Evolutionary conservation across 2,113 vertebrate species (phyloP), one percentile per base, ranked within the genome.

Genomic region (Heterochromis multidens): DNA sequence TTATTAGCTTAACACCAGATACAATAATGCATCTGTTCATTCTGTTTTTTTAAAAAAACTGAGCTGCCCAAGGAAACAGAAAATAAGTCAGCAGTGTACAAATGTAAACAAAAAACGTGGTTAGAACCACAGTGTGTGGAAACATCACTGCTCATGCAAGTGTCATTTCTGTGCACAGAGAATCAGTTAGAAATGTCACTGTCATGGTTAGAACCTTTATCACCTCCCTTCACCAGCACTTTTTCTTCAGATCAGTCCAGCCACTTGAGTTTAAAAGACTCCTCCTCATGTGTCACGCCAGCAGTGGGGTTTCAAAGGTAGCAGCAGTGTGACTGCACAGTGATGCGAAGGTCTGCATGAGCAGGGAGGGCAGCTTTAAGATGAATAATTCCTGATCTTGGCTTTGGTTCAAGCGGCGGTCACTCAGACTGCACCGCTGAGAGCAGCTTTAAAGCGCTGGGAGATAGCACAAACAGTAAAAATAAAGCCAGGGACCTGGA

Each of bases 331-430:
- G 65, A 40, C 29, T n/a, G 31, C 31, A 13, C 76, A 25, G 10
- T 35, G 43, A 17, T 3, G 13, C 35, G 25, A 31, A 7, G 76
- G 77, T 77, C 49, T 59, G 63, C 58, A 4, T 31, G 59, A 84
- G 63, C 29, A 57, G 49, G 17, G 77, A 33, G 40, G 63, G 33
- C 2, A n/a, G 85, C 58, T n/a, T 65, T 46, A 77, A 61, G 35
- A 89, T 87, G 81, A 84, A 86, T 80, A 77, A 92, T 84, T 88
- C 83, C 85, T 58, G 19, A 77, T 87, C 59, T 63, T 87, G 79
- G 81, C 84, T 81, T 62, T 37, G 70, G 86, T 77, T 83, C 79
- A 88, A 80, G 35, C 4, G 11, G 17, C 14, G 9, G 83, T 86
- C 83, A 49, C 58, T 63, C 33, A 59, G 72, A 46, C 52, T 25